Evolutionary conservation across 2,888 invertebrate genomes (phyloP).

Genomic region (Galerucella pusilla): DNA sequence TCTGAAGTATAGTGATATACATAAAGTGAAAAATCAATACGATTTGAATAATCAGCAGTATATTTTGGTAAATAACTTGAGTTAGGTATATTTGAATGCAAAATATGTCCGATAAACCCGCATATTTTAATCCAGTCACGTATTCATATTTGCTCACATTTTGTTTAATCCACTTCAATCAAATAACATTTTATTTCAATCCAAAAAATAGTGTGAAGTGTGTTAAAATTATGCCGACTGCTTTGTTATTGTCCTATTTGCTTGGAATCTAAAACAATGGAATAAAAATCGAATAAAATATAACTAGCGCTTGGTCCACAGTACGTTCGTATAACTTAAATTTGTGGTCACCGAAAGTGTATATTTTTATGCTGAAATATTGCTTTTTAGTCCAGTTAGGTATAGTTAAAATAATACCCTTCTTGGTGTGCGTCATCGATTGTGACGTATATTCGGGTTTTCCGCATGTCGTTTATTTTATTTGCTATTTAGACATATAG

Average conservation of each 20-base stretch:
- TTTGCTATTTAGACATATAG: too few species aligned
- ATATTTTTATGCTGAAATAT: too few species aligned
- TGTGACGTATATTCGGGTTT: too few species aligned
- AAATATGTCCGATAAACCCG: background rate
- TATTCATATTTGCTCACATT: background rate
- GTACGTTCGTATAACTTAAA: too few species aligned
- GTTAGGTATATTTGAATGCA: background rate
- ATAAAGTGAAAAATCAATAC: too few species aligned
- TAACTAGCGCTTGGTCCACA: background rate
- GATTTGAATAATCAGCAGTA: background rate
- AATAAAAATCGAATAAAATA: conserved; percentile 16
- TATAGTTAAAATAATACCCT: too few species aligned
- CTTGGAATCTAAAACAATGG: conserved; percentile 18
- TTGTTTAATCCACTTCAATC: background rate
- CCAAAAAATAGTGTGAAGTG: background rate
- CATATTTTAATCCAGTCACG: conserved; percentile 5
- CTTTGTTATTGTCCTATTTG: conserved; percentile 12
- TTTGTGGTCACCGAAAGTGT: too few species aligned
- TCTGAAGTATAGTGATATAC: too few species aligned
- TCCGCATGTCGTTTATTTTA: too few species aligned
- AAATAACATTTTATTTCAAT: background rate
- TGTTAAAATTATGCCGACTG: background rate
- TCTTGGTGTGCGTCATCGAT: too few species aligned
- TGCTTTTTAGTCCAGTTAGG: background rate
- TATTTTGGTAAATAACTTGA: background rate